phyloP scores from a whole-genome alignment of 2,113 vertebrate genomes.

The Bungarus multicinctus region DNA sequence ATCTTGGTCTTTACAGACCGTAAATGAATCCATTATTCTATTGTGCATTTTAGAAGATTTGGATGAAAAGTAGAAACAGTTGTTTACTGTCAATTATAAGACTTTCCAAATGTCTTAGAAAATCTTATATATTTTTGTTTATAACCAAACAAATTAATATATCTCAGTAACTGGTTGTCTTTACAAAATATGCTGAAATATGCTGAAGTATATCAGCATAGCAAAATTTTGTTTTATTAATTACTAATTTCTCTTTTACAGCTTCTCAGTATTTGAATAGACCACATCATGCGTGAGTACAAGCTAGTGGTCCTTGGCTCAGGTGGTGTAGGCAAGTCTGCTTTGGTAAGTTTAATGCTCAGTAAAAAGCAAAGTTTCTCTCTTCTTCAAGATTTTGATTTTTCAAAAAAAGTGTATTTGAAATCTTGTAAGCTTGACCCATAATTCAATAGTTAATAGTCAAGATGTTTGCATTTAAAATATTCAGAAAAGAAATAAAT shows the following conservation, averaged over 20 bases:
- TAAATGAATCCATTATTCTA: background rate
- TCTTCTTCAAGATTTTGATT: background rate
- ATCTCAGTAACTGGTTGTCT: background rate
- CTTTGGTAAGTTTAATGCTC: slow-evolving; percentile 86
- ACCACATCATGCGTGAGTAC: slow-evolving; percentile 98
- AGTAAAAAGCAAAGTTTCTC: background rate
- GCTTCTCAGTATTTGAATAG: slow-evolving; percentile 79
- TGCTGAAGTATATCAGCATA: background rate
- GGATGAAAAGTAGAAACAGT: background rate
- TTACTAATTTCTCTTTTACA: slow-evolving; percentile 60
- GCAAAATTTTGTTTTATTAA: background rate
- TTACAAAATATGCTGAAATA: background rate
- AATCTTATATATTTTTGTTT: background rate
- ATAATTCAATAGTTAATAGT: background rate
- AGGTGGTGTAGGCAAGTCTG: slow-evolving; percentile 98
- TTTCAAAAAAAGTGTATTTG: fast-evolving
- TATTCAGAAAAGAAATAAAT: background rate
- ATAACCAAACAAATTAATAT: background rate
- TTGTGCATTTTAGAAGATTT: background rate
- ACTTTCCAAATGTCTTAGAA: background rate
- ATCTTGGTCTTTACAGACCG: background rate
- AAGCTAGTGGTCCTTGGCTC: slow-evolving; percentile 99
- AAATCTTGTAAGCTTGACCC: fast-evolving
- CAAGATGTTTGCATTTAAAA: background rate
- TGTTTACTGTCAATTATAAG: background rate